Conservation (phyloP, 2,113 vertebrate genomes). For the Pipra filicauda region DNA sequence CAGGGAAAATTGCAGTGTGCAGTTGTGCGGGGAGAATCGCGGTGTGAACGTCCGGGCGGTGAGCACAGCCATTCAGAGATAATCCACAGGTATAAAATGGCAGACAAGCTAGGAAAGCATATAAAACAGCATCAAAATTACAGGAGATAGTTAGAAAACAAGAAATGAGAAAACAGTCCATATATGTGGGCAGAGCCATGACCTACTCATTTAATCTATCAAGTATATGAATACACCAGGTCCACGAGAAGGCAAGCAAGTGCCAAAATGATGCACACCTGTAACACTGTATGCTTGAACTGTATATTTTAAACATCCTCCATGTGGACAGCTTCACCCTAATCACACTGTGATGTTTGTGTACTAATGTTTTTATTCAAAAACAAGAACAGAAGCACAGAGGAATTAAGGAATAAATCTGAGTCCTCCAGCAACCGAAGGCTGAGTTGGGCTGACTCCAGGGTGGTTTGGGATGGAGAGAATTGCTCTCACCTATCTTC, state of each 20-base stretch:
- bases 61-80: background rate
- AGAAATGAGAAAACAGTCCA: background rate
- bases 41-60: background rate
- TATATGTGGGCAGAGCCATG: background rate
- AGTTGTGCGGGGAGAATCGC: background rate
- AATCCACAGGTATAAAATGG: background rate
- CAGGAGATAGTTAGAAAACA: background rate
- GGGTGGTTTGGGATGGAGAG: background rate
- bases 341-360: background rate
- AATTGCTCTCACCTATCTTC: background rate
- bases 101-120: background rate
- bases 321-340: background rate
- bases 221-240: background rate
- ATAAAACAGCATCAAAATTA: background rate
- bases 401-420: constrained; percentile 36
- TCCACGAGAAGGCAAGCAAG: background rate
- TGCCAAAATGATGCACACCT: background rate
- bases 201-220: background rate
- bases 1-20: background rate
- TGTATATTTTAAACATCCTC: background rate
- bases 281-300: background rate
- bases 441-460: constrained; percentile 8
- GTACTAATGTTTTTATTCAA: constrained; percentile 17
- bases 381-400: constrained; percentile 18
- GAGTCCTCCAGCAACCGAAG: background rate